Percentiles rank a stretch among this genome's conserved stretches.
phyloP scores from a whole-genome alignment of 2,797 vertebrate genomes.

The Enteromius treurensis region DNA sequence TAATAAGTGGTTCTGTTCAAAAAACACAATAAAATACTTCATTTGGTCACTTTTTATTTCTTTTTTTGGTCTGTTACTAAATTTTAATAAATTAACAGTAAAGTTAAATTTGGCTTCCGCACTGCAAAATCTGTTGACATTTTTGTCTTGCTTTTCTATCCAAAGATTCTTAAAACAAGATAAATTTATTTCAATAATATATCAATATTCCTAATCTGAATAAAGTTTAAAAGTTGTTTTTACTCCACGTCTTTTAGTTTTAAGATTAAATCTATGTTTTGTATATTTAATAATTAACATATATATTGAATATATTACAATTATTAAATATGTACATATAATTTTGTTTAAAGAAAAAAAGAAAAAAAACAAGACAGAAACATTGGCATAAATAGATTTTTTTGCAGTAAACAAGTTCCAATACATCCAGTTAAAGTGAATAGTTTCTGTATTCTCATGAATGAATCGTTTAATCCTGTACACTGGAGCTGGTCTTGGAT shows the following conservation, averaged over 20 bases:
- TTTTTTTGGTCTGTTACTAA: slow-evolving; percentile 10
- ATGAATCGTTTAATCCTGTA: slow-evolving; percentile 7
- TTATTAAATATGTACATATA: neutral
- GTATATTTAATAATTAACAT: neutral
- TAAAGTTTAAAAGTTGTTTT: neutral
- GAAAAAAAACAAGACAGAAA: neutral
- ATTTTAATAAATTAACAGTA: neutral
- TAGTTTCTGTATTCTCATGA: neutral
- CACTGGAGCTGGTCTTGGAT: slow-evolving; percentile 44
- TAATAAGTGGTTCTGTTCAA: neutral
- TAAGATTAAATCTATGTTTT: neutral
- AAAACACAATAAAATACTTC: slow-evolving; percentile 6
- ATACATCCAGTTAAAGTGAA: neutral
- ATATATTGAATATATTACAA: neutral
- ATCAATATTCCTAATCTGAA: neutral
- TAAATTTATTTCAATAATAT: neutral
- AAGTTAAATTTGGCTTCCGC: slow-evolving; percentile 18
- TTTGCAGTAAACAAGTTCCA: neutral
- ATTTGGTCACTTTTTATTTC: slow-evolving; percentile 13
- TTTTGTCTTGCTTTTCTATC: neutral
- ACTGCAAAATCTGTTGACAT: neutral
- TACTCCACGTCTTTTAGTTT: neutral
- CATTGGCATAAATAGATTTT: neutral
- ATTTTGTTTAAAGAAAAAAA: neutral
- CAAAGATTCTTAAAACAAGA: neutral